A percentile compares a stretch with the other conserved stretches of the same genome.
These are phyloP conservation scores for Malurus leucopterus DNA, from an alignment of 2,797 vertebrate genomes.

Conservation along the genomic window DNA sequence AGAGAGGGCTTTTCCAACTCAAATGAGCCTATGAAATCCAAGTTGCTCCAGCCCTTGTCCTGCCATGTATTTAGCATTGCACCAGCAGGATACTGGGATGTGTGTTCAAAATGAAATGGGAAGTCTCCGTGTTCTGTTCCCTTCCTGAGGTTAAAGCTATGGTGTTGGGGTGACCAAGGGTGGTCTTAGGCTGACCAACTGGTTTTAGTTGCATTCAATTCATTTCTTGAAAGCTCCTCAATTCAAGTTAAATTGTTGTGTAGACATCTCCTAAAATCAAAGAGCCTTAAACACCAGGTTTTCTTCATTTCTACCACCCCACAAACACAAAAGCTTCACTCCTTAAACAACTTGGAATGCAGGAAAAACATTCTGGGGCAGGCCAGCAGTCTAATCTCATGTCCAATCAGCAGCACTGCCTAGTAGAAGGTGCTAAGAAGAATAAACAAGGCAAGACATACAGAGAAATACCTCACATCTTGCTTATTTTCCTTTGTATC, in stretches of 20 bases:
- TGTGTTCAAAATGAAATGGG: neutral
- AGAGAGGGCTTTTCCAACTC: neutral
- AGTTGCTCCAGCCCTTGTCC: neutral
- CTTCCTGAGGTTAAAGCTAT: neutral
- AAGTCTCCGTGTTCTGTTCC: neutral
- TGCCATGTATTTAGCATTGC: neutral
- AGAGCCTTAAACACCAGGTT: neutral
- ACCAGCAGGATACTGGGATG: neutral
- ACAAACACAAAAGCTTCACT: neutral
- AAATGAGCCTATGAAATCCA: neutral
- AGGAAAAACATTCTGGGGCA: neutral
- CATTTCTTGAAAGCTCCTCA: neutral
- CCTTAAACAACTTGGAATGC: neutral
- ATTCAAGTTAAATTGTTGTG: neutral
- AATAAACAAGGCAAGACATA: neutral
- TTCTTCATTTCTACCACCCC: neutral
- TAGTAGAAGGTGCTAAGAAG: neutral
- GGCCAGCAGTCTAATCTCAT: neutral
- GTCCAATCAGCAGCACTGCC: neutral
- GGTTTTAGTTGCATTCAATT: neutral
- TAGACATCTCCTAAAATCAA: neutral
- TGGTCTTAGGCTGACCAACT: too few relatives aligned
- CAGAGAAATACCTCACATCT: neutral
- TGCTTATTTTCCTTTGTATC: neutral
- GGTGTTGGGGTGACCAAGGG: neutral